These are phyloP conservation scores for Misgurnus mizolepis DNA, from an alignment of 2,113 vertebrate species.

Conservation along the genomic window DNA sequence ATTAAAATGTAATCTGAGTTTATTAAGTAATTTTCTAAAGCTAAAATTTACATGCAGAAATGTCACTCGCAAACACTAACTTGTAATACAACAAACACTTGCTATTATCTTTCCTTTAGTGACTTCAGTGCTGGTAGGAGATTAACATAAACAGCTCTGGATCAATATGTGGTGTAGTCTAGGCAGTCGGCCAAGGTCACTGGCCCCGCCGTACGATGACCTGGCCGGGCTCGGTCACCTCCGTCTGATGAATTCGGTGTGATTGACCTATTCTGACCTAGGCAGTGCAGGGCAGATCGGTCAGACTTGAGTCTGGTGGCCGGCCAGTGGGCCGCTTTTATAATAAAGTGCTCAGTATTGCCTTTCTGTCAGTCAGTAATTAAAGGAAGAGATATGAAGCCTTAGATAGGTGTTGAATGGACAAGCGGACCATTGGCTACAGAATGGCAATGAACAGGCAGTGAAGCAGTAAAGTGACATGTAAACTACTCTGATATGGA, in stretches of 20 bases:
- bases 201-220: constrained; percentile 62
- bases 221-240: constrained; percentile 58
- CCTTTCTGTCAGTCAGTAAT: constrained; percentile 93
- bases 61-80: background rate
- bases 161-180: constrained; percentile 72
- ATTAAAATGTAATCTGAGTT: no score
- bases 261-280: constrained; percentile 84
- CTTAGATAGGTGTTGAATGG: constrained; percentile 78
- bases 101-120: constrained; percentile 60
- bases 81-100: constrained; percentile 38
- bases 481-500: constrained; percentile 73
- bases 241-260: constrained; percentile 75
- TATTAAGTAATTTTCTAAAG: no score
- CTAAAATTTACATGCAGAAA: no score
- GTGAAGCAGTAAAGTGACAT: constrained; percentile 70
- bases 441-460: constrained; percentile 71
- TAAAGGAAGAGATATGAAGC: constrained; percentile 73
- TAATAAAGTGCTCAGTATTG: constrained; percentile 96
- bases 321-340: constrained; percentile 78
- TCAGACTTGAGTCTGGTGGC: constrained; percentile 57
- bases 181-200: constrained; percentile 54
- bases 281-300: constrained; percentile 80
- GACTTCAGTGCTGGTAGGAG: constrained; percentile 52
- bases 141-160: constrained; percentile 65
- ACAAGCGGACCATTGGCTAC: constrained; percentile 75